Conservation (phyloP, 2,113 vertebrate species). For the Bubo bubo region DNA sequence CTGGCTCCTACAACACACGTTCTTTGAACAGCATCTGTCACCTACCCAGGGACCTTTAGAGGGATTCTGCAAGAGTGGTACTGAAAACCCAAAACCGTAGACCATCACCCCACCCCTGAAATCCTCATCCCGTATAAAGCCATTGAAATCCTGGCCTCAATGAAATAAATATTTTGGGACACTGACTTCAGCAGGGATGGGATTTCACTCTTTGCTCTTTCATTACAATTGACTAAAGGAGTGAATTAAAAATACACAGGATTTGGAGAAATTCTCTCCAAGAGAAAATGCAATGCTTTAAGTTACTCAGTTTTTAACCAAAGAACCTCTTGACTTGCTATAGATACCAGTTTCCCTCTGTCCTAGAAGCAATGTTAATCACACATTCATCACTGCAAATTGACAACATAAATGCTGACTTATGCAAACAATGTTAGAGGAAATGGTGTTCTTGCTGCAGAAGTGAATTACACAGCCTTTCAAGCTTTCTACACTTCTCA, state of each 20-base stretch:
- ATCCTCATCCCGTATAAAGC: not conserved
- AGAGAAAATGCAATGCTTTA: not conserved
- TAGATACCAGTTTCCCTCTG: not conserved
- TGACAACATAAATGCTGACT: slow-evolving; percentile 66
- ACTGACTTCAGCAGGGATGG: not conserved
- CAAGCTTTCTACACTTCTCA: slow-evolving; percentile 23
- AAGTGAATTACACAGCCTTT: slow-evolving; percentile 54
- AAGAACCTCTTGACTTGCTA: not conserved
- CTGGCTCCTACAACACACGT: not conserved
- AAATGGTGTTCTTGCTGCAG: slow-evolving; percentile 51
- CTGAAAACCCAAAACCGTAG: not conserved
- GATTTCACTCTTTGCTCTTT: not conserved
- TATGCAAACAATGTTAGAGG: slow-evolving; percentile 36
- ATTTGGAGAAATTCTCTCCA: not conserved
- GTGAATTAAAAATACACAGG: not conserved
- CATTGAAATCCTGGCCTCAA: not conserved
- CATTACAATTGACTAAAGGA: not conserved
- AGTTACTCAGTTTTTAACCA: not conserved
- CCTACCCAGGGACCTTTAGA: not conserved
- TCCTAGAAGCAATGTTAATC: slow-evolving; percentile 35
- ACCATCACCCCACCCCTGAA: not conserved
- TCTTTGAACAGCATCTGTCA: not conserved
- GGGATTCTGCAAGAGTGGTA: not conserved
- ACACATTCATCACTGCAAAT: slow-evolving; percentile 44
- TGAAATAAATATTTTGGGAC: not conserved